phyloP scores from a whole-genome alignment of 2,888 invertebrate genomes.

The Gari tellinella region DNA sequence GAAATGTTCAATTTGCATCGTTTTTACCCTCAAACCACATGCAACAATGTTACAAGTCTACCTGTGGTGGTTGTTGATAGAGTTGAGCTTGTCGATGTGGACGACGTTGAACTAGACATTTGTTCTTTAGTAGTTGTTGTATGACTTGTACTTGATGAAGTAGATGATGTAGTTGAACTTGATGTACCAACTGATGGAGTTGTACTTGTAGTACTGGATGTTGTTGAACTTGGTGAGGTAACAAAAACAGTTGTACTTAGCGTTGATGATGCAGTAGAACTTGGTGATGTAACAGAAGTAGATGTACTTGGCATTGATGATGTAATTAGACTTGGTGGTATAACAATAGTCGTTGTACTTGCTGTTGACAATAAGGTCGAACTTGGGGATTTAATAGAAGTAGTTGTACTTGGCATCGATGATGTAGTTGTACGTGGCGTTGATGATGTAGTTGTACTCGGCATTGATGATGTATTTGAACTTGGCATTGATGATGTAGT shows the following conservation, averaged over 20 bases:
- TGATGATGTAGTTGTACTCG: conserved; percentile 14
- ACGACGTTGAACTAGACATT: conserved; percentile 9
- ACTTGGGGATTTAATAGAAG: not conserved
- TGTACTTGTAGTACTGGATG: conserved; percentile 4
- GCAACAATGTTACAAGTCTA: not conserved
- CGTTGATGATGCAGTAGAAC: not conserved
- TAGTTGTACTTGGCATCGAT: not conserved
- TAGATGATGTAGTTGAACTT: conserved; percentile 1
- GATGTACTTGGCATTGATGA: conserved; percentile 9
- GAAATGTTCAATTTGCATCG: not conserved
- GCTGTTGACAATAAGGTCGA: not conserved
- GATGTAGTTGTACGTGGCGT: conserved; percentile 2
- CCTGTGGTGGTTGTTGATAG: conserved; percentile 1
- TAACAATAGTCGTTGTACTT: not conserved
- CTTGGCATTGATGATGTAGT: not conserved
- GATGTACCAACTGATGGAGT: conserved; percentile 2
- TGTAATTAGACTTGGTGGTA: not conserved
- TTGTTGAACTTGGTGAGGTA: conserved; percentile 4
- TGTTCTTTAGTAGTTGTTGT: not conserved
- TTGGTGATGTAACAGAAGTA: not conserved
- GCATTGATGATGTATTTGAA: conserved; percentile 16
- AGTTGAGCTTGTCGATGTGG: conserved; percentile 1
- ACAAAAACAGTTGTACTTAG: not conserved
- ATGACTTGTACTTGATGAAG: conserved; percentile 1
- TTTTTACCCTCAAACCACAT: too few relatives aligned